Evolutionary conservation across 2,797 vertebrate genomes (phyloP), one percentile per base, ranked within the genome.

Genomic region (Lacerta bilineata): DNA sequence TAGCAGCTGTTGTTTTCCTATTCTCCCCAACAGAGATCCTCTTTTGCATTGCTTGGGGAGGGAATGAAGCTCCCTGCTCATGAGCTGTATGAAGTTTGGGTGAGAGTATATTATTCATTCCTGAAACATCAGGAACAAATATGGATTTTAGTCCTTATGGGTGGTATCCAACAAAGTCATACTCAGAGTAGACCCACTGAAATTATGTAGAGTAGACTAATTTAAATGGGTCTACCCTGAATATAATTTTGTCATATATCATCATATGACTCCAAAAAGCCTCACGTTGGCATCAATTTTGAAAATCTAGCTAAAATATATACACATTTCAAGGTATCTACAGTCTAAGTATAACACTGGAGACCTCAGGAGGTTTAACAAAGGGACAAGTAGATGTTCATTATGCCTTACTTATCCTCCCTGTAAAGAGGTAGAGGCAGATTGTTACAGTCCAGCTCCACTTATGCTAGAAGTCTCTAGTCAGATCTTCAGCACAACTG

Each of bases 401-500:
- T 85, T 76, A 61, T 39, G 15, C 59, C 5, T 77, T 78, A 20
- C 39, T 77, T 77, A 33, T 78, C 5, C 39, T 85, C 84, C 76
- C 7, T 61, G 71, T 10, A 55, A 11, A 74, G 46, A 74, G 46
- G 46, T 72, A 17, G 39, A 84, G 50, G 11, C n/a, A 75, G 71
- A 84, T 74, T 61, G 69, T 77, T 76, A 85, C 25, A 77, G 55
- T 61, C 36, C 33, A 64, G 43, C n/a, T 61, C 83, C 36, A 75
- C 55, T 76, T 39, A 75, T 41, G 55, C 36, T 64, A 33, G 76
- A 85, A 61, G 72, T 64, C 50, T 23, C 43, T 74, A 72, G 82
- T 71, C 27, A 83, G 55, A 61, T 85, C 27, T 75, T 85, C 84
- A 64, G 50, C 71, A 39, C n/a, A 84, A 59, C 83, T 75, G 83